Percentiles rank a stretch among this genome's conserved stretches.
Conservation (phyloP, 35 echinoderm and acorn worm species). For the Lytechinus variegatus region DNA sequence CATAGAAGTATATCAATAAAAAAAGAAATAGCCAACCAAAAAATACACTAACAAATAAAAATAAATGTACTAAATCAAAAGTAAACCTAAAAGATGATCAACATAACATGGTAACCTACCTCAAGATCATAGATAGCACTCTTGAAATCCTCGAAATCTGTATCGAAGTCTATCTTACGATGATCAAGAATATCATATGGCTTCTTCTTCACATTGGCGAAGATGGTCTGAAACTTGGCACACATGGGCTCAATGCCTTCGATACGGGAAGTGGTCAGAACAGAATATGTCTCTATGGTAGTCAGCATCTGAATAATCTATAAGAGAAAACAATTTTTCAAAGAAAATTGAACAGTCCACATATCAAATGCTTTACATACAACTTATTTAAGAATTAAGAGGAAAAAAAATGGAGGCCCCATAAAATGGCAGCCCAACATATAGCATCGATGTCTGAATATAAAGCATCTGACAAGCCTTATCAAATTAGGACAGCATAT, state of each 20-base stretch:
- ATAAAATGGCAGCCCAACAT: too few species aligned
- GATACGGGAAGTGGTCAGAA: constrained; percentile 78
- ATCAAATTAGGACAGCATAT: too few species aligned
- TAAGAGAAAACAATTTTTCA: neutral
- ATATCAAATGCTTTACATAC: neutral
- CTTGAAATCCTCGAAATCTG: constrained; percentile 99
- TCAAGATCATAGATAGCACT: constrained; percentile 81
- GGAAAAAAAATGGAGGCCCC: neutral
- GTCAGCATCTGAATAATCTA: constrained; percentile 86
- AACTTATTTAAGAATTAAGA: neutral
- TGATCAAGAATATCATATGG: constrained; percentile 95
- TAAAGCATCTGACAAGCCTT: too few species aligned
- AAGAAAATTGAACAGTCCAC: neutral
- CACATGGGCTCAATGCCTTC: constrained; percentile 93
- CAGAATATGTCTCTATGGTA: constrained; percentile 88
- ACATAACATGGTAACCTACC: constrained; percentile 48
- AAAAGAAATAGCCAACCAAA: too few species aligned
- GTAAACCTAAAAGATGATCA: neutral
- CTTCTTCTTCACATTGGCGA: constrained; percentile 91
- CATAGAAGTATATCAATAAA: too few species aligned
- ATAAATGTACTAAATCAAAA: neutral
- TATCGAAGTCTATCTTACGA: constrained; percentile 94
- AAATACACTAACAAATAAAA: too few species aligned
- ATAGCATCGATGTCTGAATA: too few species aligned
- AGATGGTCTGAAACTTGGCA: constrained; percentile 93